Base-by-base conservation (phyloP, 2,888 invertebrate genomes). In the Aporophyla lueneburgensis region DNA sequence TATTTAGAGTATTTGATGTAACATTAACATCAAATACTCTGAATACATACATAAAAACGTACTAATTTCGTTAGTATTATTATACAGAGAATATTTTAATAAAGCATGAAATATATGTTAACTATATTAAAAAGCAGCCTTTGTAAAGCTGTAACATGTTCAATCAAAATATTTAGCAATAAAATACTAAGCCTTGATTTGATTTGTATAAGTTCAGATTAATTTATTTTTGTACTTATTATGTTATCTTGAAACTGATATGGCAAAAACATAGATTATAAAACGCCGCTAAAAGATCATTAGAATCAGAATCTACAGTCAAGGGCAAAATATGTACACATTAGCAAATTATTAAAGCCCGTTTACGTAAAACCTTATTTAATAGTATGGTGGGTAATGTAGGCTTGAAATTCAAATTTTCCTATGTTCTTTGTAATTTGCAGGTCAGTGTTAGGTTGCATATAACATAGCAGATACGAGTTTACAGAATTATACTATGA, bases 161-260 rank as follows among this genome's bases (percentile, higher is more conserved):
- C 71, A 79, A 71, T 77, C 71, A 62, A 77, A 79, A 79, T 79
- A 78, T 67, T 67, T 43, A n/a, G 79, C 27, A 51, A 79, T 73
- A 59, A 61, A 71, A 46, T 66, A n/a, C 49, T 56, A 79, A 71
- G 80, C 80, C 43, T 49, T 51, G 62, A 77, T 79, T 71, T 77
- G 80, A 80, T 78, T 65, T 58, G 33, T 53, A 61, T 66, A 21
- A 46, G 33, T 53, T 51, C 14, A 79, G 74, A 80, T 80, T 73
- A 61, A 71, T 71, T 62, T 56, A 56, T 53, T 58, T 71, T 73
- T n/a, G 71, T 54, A 54, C 53, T 46, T n/a, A 54, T 33, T 66
- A 58, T 40, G 33, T 67, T 79, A 81, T 81, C 78, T 81, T 58
- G 51, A 33, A 53, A 19, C 73, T 73, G 77, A 78, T 78, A 80